Percentiles rank a stretch among this genome's conserved stretches.
phyloP scores from a whole-genome alignment of 2,888 invertebrate genomes.

The Pharmacophagus antenor region DNA sequence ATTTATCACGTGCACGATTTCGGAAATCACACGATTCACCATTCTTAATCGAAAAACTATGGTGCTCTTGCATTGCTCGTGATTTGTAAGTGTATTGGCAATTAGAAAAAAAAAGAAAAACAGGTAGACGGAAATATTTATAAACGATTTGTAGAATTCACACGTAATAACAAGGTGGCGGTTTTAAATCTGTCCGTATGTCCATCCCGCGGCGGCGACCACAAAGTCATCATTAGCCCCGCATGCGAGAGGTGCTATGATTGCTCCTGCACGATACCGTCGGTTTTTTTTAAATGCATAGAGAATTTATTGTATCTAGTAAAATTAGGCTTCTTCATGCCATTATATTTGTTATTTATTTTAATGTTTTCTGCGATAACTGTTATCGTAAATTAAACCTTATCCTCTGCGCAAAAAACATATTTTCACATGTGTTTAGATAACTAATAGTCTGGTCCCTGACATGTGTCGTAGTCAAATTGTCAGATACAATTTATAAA shows the following conservation, averaged over 20 bases:
- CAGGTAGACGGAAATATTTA: conserved; percentile 81
- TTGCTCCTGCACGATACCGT: conserved; percentile 60
- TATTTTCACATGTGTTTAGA: neutral
- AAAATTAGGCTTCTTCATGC: conserved; percentile 34
- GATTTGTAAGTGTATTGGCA: conserved; percentile 64
- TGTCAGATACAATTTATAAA: neutral
- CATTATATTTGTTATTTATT: conserved; percentile 34
- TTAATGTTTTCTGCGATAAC: conserved; percentile 19
- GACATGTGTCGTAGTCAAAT: conserved; percentile 3
- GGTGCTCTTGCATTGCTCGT: conserved; percentile 66
- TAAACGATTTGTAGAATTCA: conserved; percentile 79
- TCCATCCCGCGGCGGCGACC: conserved; percentile 54
- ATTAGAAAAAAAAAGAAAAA: conserved; percentile 63
- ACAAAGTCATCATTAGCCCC: conserved; percentile 69
- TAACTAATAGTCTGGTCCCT: neutral
- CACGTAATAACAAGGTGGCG: conserved; percentile 74
- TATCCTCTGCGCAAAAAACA: neutral
- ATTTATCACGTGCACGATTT: conserved; percentile 5
- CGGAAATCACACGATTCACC: conserved; percentile 51
- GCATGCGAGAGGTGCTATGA: conserved; percentile 58
- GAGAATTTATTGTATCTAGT: conserved; percentile 30
- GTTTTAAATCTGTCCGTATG: conserved; percentile 49
- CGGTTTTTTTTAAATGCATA: conserved; percentile 35
- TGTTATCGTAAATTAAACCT: conserved; percentile 1
- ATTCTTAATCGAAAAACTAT: conserved; percentile 61